Evolutionary conservation across 1,140 invertebrate species (phyloP), one percentile per base, ranked within the genome.

Genomic region (Cydia amplana): DNA sequence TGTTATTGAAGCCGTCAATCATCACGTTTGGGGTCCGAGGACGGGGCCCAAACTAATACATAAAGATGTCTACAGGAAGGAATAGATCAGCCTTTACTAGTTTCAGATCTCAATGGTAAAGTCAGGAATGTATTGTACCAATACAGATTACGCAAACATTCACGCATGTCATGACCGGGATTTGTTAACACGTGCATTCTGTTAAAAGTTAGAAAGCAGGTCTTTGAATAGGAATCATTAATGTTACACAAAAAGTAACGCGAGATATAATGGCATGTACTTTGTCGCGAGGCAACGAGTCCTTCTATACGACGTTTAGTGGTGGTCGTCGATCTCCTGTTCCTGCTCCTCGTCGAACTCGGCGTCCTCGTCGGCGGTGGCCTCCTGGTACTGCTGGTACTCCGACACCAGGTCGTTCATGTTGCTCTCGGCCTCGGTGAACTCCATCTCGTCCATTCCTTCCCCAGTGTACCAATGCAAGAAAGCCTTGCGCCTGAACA

Each of bases 331-430:
- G 23, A 89, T 79, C 43, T 91, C 89, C 72, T 90, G 89, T 83
- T 93, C 95, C 80, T 94, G 93, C 80, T 95, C 95, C 83, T 96
- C 95, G 81, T 95, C 95, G 84, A 95, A 95, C 89, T 95, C 95
- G 36, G 94, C 94, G 79, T 95, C 95, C 84, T 96, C 95, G 82
- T 96, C 95, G 78, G 95, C 95, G 49, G 95, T 95, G 43, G 95
- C 95, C 86, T 95, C 97, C 87, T 98, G 97, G 93, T 98, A 98
- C 87, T 98, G 97, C 89, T 98, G 97, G 88, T 98, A 98, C 89
- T 98, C 97, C 0, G 96, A 89, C 23, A 89, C 87, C 79, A 89
- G 70, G 74, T 88, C 87, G 86, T 86, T 87, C 84, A 87, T 77
- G 75, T 79, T 79, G 76, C 75, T 77, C 72, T 79, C 78, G 9